These are phyloP conservation scores for Neosalanx taihuensis DNA, from an alignment of 2,797 vertebrate genomes.

Conservation along the genomic window DNA sequence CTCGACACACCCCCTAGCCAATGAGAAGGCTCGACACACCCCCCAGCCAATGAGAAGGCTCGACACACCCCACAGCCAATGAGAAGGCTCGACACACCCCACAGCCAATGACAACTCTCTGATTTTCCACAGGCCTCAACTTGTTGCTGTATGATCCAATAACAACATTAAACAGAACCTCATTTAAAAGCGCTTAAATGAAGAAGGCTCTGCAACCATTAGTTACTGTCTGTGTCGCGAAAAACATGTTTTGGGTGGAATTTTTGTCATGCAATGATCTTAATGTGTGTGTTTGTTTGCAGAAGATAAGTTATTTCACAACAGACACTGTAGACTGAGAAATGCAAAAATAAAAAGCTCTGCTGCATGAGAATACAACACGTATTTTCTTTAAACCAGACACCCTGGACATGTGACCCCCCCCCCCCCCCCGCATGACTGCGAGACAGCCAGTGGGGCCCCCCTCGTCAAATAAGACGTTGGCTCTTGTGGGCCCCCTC, in stretches of 20 bases:
- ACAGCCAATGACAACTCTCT: slow-evolving; percentile 23
- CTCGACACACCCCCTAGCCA: slow-evolving; percentile 23
- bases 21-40: slow-evolving; percentile 17
- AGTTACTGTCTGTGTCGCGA: neutral
- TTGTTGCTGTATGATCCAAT: neutral
- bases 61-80: slow-evolving; percentile 28
- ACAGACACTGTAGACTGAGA: neutral
- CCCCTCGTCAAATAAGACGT: too few species aligned
- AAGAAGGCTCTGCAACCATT: neutral
- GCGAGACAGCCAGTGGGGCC: neutral
- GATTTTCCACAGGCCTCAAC: neutral
- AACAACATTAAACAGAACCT: neutral
- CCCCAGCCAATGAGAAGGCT: slow-evolving; percentile 24
- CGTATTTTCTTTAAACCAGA: neutral
- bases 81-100: slow-evolving; percentile 10
- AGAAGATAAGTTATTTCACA: neutral
- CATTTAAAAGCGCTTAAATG: neutral
- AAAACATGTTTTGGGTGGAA: neutral
- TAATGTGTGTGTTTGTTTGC: neutral
- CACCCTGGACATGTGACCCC: neutral
- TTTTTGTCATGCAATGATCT: neutral
- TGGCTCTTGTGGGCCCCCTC: neutral
- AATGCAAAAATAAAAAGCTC: neutral
- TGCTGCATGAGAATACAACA: neutral
- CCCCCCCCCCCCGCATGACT: too few species aligned